These are phyloP conservation scores for Argyresthia goedartella DNA, from an alignment of 2,888 invertebrate genomes.

Conservation along the genomic window DNA sequence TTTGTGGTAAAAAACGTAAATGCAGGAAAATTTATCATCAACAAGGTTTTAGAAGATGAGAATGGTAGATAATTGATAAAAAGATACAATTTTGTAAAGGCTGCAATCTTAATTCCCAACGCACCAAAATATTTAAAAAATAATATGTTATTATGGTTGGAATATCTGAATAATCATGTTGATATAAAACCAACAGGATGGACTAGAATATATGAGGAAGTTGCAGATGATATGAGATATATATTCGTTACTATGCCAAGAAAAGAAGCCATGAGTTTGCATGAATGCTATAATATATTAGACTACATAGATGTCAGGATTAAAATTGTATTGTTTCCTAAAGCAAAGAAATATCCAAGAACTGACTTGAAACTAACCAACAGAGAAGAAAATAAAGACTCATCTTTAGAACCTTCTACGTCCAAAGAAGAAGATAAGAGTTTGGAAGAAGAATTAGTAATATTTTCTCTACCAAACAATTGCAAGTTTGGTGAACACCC, in stretches of 20 bases:
- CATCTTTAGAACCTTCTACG: too few relatives aligned
- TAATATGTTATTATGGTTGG: neutral
- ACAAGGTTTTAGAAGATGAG: too few relatives aligned
- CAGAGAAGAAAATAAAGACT: too few relatives aligned
- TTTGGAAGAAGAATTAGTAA: too few relatives aligned
- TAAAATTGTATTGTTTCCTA: neutral
- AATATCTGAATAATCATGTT: neutral
- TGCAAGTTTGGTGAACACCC: too few relatives aligned
- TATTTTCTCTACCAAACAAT: too few relatives aligned
- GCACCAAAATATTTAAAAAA: neutral
- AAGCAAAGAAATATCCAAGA: too few relatives aligned
- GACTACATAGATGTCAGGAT: neutral
- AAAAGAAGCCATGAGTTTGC: neutral
- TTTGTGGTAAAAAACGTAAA: neutral
- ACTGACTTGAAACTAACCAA: too few relatives aligned
- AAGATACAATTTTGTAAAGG: neutral
- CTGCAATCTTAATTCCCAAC: neutral
- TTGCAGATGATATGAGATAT: neutral
- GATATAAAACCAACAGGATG: neutral
- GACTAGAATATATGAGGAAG: neutral
- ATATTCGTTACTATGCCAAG: neutral
- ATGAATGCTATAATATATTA: neutral
- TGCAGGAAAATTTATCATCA: neutral
- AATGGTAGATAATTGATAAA: too few relatives aligned
- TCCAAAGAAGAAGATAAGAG: too few relatives aligned